Evolutionary conservation across 1,140 invertebrate genomes (phyloP).

Genomic region (Drosophila bocqueti): DNA sequence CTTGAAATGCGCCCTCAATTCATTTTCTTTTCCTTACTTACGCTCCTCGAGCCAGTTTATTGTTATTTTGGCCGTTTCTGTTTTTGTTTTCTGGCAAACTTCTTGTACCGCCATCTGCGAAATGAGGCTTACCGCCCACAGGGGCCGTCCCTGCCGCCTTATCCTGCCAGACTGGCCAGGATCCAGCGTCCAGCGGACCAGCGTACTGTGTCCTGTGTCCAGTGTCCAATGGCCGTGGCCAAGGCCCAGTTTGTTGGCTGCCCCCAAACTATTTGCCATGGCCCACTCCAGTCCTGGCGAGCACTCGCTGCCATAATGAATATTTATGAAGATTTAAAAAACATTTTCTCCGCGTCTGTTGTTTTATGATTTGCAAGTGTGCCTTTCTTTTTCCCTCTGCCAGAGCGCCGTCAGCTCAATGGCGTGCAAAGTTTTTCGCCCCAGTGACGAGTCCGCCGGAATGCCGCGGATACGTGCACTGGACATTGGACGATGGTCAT

Average conservation of each 20-base stretch:
- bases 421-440: slow-evolving; percentile 80
- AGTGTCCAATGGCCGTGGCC: slow-evolving; percentile 50
- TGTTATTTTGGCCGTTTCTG: slow-evolving; percentile 66
- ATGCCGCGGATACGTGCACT: slow-evolving; percentile 24
- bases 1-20: slow-evolving; percentile 42
- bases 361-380: slow-evolving; percentile 84
- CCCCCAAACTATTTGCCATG: slow-evolving; percentile 77
- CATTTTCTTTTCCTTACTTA: slow-evolving; percentile 54
- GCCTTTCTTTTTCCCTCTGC: slow-evolving; percentile 39
- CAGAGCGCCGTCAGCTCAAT: slow-evolving; percentile 66
- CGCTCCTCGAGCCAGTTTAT: slow-evolving; percentile 64
- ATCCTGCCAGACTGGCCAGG: slow-evolving; percentile 17
- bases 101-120: slow-evolving; percentile 73
- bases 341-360: slow-evolving; percentile 84
- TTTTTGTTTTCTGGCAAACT: slow-evolving; percentile 52
- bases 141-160: neutral
- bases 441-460: slow-evolving; percentile 44
- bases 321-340: slow-evolving; percentile 85
- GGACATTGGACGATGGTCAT: slow-evolving; percentile 10
- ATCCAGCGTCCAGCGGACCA: neutral
- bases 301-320: slow-evolving; percentile 70
- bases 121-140: slow-evolving; percentile 66
- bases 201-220: slow-evolving; percentile 15
- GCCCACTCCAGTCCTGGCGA: slow-evolving; percentile 29
- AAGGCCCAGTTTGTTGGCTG: slow-evolving; percentile 57